phyloP scores from a whole-genome alignment of 2,888 invertebrate genomes.

The Chironomus tentans region DNA sequence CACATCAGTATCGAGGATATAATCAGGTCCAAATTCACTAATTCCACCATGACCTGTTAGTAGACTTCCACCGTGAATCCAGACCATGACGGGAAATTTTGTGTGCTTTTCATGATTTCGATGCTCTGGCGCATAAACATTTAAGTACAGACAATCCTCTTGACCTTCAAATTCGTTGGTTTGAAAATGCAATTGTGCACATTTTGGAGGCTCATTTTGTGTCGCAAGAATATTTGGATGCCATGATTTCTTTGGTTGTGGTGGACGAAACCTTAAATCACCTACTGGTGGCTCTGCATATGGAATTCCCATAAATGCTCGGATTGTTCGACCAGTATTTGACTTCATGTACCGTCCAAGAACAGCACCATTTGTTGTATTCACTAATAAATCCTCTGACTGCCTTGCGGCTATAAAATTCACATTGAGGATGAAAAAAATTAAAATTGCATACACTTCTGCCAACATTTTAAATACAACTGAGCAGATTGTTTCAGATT shows the following conservation, averaged over 20 bases:
- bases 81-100: conserved; percentile 2
- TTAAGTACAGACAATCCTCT: conserved; percentile 28
- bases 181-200: conserved; percentile 9
- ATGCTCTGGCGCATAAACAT: conserved; percentile 26
- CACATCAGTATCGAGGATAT: conserved; percentile 36
- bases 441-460: background rate
- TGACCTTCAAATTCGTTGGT: background rate
- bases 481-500: too few relatives aligned
- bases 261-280: conserved; percentile 36
- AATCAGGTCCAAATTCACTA: conserved; percentile 41
- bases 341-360: background rate
- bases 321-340: background rate
- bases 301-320: conserved; percentile 1
- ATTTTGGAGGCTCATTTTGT: conserved; percentile 7
- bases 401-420: background rate
- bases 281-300: background rate
- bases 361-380: background rate
- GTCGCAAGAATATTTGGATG: background rate
- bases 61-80: conserved; percentile 36
- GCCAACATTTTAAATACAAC: background rate
- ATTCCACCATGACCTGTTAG: conserved; percentile 46
- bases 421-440: background rate
- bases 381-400: background rate
- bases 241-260: conserved; percentile 36
- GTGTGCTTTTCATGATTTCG: background rate